Evolutionary conservation across 2,113 vertebrate genomes (phyloP).

Genomic region (Isurus oxyrinchus): DNA sequence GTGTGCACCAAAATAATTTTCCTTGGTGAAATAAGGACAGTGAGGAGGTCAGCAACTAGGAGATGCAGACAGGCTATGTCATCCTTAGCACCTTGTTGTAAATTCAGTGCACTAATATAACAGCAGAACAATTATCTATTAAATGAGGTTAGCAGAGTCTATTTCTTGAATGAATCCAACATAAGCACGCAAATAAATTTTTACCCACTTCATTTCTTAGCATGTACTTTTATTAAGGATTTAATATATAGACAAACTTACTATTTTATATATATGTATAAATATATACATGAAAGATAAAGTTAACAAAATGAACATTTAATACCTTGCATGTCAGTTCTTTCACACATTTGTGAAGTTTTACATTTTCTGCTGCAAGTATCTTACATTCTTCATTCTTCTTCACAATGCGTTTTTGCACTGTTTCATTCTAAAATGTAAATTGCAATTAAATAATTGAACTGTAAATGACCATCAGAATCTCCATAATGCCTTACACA

Average conservation of each 20-base stretch:
- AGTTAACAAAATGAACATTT: background rate
- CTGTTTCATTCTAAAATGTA: background rate
- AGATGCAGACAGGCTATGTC: background rate
- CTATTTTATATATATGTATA: background rate
- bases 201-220: background rate
- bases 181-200: background rate
- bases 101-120: background rate
- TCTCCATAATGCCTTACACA: background rate
- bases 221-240: background rate
- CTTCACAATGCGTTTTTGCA: slow-evolving; percentile 6
- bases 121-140: background rate
- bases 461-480: background rate
- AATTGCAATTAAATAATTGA: background rate
- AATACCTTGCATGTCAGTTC: slow-evolving; percentile 27
- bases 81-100: background rate
- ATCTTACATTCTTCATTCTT: slow-evolving; percentile 12
- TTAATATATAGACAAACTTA: background rate
- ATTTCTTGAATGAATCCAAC: background rate
- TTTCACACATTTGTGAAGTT: slow-evolving; percentile 33
- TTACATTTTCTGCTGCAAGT: slow-evolving; percentile 22
- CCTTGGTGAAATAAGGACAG: background rate
- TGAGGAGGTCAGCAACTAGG: background rate
- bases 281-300: too few species aligned
- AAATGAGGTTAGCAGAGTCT: background rate
- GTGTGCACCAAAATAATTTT: background rate